These are phyloP conservation scores for Protaetia brevitarsis DNA, from an alignment of 1,140 invertebrate species.

Conservation along the genomic window DNA sequence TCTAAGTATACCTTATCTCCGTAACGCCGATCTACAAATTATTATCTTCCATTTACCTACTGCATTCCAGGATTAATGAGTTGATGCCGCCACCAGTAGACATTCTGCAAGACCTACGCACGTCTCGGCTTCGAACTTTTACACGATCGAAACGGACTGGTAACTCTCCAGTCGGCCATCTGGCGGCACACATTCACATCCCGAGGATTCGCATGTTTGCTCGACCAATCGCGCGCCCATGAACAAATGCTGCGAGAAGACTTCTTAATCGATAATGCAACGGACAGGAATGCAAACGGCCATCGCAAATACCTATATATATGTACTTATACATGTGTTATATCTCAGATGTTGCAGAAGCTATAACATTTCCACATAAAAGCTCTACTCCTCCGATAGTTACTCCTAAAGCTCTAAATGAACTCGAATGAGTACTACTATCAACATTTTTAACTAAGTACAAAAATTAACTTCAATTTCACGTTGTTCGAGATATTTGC, in stretches of 20 bases:
- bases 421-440: too few relatives aligned
- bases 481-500: too few relatives aligned
- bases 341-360: too few relatives aligned
- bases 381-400: too few relatives aligned
- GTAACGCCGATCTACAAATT: slow-evolving; percentile 1
- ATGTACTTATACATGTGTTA: too few relatives aligned
- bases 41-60: slow-evolving; percentile 12
- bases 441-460: too few relatives aligned
- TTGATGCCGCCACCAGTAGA: not conserved
- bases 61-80: slow-evolving; percentile 9
- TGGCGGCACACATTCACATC: not conserved
- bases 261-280: slow-evolving; percentile 2
- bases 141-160: not conserved
- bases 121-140: not conserved
- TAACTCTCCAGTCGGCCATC: not conserved
- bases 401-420: too few relatives aligned
- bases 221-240: not conserved
- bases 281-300: not conserved
- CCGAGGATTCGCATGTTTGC: not conserved
- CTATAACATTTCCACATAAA: too few relatives aligned
- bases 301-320: too few relatives aligned
- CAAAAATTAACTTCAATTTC: too few relatives aligned
- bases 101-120: slow-evolving; percentile 7
- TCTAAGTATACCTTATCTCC: slow-evolving; percentile 2
- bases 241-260: not conserved